Conservation (phyloP, 2,797 vertebrate genomes). For the Eulemur coronatus region DNA sequence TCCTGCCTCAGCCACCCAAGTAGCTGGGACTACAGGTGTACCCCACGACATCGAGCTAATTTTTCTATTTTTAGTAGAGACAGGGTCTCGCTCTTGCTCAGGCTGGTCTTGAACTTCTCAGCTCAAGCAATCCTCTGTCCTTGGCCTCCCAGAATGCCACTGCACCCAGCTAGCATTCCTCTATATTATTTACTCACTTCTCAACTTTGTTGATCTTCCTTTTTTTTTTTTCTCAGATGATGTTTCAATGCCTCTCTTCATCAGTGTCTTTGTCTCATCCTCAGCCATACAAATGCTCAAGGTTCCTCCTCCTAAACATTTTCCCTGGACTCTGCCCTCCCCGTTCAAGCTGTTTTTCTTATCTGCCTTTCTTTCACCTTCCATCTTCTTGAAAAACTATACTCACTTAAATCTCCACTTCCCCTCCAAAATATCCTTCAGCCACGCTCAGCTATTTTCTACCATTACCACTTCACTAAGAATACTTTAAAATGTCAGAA, state of each 20-base stretch:
- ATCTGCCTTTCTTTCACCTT: neutral
- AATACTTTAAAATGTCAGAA: neutral
- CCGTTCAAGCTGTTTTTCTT: neutral
- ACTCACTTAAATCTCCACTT: neutral
- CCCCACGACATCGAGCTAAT: too few species aligned
- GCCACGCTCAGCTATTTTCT: neutral
- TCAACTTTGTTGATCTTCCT: neutral
- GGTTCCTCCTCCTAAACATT: neutral
- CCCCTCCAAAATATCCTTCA: neutral
- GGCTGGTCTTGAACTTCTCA: too few species aligned
- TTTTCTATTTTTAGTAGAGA: too few species aligned
- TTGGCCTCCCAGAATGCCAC: too few species aligned
- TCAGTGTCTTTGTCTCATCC: neutral
- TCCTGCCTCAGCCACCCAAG: too few species aligned
- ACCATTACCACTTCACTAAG: neutral
- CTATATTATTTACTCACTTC: neutral
- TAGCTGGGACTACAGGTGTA: too few species aligned
- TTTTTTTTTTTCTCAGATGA: neutral
- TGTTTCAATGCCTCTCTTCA: neutral
- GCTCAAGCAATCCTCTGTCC: too few species aligned
- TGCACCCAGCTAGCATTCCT: neutral
- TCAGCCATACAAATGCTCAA: neutral
- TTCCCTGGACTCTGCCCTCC: neutral
- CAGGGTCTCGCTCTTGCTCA: too few species aligned
- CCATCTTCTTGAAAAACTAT: neutral